phyloP scores from a whole-genome alignment of 2,113 vertebrate genomes.

The Phrynosoma blainvillii region DNA sequence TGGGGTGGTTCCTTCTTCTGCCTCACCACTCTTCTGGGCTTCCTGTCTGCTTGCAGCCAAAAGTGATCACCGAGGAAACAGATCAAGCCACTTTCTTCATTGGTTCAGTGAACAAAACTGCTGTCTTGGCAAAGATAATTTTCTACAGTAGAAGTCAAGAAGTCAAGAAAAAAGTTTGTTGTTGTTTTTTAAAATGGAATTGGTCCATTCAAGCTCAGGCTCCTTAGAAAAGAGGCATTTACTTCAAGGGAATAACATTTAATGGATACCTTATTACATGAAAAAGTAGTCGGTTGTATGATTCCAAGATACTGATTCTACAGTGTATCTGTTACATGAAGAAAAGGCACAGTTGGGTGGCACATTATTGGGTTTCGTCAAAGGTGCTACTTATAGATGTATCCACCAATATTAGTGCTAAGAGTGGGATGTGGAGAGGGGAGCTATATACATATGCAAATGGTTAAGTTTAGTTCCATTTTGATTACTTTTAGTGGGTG shows the following conservation, averaged over 20 bases:
- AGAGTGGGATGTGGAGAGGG: not conserved
- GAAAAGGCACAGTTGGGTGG: not conserved
- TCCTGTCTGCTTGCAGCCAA: constrained; percentile 76
- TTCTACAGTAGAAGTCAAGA: constrained; percentile 40
- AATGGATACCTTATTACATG: not conserved
- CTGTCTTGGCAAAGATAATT: constrained; percentile 67
- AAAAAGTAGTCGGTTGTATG: not conserved
- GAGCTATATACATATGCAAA: not conserved
- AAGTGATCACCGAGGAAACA: constrained; percentile 73
- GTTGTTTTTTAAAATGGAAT: constrained; percentile 29
- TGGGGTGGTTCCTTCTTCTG: constrained; percentile 71
- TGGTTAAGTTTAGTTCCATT: not conserved
- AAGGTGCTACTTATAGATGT: not conserved
- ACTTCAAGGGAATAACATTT: not conserved
- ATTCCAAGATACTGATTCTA: not conserved
- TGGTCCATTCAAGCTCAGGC: constrained; percentile 37
- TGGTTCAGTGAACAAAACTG: constrained; percentile 69
- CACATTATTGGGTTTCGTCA: not conserved
- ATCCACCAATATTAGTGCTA: no score
- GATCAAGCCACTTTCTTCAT: constrained; percentile 70
- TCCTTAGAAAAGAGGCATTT: constrained; percentile 34
- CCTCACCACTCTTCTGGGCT: constrained; percentile 72
- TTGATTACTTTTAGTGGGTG: not conserved
- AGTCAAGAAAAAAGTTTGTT: not conserved
- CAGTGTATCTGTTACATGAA: not conserved